Conservation (phyloP, 2,797 vertebrate species). For the Cuniculus paca region DNA sequence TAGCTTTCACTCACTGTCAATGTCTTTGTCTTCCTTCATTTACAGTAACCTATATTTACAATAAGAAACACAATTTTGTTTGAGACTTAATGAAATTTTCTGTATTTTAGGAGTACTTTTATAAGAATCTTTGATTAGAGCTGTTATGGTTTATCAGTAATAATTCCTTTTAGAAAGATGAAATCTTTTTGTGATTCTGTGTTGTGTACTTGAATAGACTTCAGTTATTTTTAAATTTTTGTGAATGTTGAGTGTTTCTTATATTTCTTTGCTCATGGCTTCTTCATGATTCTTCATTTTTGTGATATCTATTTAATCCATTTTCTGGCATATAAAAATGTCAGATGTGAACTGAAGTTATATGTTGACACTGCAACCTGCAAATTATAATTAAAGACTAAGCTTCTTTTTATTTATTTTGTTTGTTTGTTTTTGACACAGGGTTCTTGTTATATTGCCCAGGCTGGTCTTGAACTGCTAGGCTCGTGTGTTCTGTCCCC, state of each 20-base stretch:
- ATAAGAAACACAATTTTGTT: constrained; percentile 52
- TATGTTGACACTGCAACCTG: constrained; percentile 7
- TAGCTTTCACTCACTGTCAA: not conserved
- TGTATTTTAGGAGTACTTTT: constrained; percentile 71
- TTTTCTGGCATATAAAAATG: constrained; percentile 73
- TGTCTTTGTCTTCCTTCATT: constrained; percentile 63
- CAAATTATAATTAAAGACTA: constrained; percentile 23
- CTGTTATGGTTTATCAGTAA: constrained; percentile 74
- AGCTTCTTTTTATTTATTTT: not conserved
- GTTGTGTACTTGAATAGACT: constrained; percentile 76
- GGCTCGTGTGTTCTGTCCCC: not conserved
- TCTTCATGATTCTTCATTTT: constrained; percentile 86
- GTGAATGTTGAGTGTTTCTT: constrained; percentile 82
- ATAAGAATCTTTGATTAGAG: constrained; percentile 74
- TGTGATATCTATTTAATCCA: constrained; percentile 84
- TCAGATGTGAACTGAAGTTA: constrained; percentile 7
- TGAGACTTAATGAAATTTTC: constrained; percentile 59
- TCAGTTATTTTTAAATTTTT: constrained; percentile 86
- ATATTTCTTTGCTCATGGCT: constrained; percentile 81
- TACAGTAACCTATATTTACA: constrained; percentile 48
- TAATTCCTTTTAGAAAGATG: constrained; percentile 81
- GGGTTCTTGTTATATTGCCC: not conserved
- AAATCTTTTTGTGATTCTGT: constrained; percentile 82
- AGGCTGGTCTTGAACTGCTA: not conserved
- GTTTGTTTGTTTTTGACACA: not conserved